Evolutionary conservation across 2,113 vertebrate species (phyloP).

Genomic region (Vulpes ferrilata): DNA sequence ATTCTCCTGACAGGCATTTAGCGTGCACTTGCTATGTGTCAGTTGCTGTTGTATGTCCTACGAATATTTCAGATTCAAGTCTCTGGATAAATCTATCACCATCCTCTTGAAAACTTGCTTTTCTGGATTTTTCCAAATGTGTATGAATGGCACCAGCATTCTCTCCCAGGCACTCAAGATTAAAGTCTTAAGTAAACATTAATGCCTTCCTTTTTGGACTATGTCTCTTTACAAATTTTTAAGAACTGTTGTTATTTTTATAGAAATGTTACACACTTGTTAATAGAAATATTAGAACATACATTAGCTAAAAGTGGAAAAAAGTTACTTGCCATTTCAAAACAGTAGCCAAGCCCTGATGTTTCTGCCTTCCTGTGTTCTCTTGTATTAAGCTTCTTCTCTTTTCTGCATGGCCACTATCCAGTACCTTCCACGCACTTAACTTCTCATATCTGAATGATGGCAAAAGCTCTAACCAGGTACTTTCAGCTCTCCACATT

Average conservation of each 20-base stretch:
- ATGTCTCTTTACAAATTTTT: background rate
- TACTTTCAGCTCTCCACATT: too few relatives aligned
- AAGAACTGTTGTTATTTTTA: background rate
- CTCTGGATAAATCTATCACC: background rate
- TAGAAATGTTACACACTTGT: background rate
- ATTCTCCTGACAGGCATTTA: background rate
- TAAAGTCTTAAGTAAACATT: background rate
- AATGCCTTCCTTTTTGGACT: background rate
- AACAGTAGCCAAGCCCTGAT: background rate
- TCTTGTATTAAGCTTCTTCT: background rate
- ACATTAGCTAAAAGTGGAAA: background rate
- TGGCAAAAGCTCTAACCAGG: background rate
- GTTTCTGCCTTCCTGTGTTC: background rate
- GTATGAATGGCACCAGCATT: background rate
- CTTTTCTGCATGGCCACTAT: background rate
- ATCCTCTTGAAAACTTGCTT: background rate
- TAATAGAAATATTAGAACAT: background rate
- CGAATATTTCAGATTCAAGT: background rate
- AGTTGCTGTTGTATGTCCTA: background rate
- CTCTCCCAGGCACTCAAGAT: slow-evolving; percentile 10
- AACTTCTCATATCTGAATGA: background rate
- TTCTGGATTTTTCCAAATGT: background rate
- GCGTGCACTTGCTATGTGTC: background rate
- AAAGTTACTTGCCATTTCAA: background rate
- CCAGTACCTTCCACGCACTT: background rate